Percentiles rank a stretch among this genome's conserved stretches.
These are phyloP conservation scores for Aegotheles bennettii DNA, from an alignment of 2,113 vertebrate genomes.

Conservation along the genomic window DNA sequence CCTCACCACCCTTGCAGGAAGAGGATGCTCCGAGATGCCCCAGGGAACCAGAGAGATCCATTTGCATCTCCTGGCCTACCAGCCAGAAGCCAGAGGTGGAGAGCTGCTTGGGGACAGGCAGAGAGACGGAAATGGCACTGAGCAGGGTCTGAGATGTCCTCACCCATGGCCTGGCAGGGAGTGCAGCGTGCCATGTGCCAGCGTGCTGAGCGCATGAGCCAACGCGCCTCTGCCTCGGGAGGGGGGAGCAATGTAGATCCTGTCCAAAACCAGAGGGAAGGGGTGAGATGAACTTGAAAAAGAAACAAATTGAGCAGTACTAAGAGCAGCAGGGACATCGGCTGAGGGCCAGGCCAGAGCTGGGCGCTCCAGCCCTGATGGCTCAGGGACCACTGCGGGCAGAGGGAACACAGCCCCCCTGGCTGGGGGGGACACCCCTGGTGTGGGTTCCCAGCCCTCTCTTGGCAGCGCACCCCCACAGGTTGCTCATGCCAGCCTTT, in stretches of 20 bases:
- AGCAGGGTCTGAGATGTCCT: neutral
- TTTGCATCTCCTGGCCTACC: neutral
- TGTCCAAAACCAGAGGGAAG: neutral
- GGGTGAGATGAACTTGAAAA: neutral
- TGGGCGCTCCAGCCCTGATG: fast-evolving
- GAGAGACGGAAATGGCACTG: fast-evolving
- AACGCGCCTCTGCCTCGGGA: fast-evolving
- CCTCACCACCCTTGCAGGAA: neutral
- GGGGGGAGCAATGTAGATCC: neutral
- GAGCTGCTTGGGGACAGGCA: fast-evolving
- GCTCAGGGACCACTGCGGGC: neutral
- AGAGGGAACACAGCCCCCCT: neutral
- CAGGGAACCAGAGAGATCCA: fast-evolving
- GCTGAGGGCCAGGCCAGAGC: neutral
- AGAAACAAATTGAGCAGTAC: neutral
- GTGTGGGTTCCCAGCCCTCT: fast-evolving
- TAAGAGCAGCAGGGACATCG: neutral
- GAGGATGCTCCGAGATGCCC: neutral
- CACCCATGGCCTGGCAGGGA: neutral
- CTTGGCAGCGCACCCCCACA: fast-evolving
- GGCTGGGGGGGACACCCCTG: fast-evolving
- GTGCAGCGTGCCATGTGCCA: fast-evolving
- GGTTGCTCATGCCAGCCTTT: neutral
- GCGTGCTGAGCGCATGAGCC: neutral
- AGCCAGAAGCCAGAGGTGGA: neutral